Base-by-base conservation (phyloP, 2,797 vertebrate species). In the Cuniculus paca region DNA sequence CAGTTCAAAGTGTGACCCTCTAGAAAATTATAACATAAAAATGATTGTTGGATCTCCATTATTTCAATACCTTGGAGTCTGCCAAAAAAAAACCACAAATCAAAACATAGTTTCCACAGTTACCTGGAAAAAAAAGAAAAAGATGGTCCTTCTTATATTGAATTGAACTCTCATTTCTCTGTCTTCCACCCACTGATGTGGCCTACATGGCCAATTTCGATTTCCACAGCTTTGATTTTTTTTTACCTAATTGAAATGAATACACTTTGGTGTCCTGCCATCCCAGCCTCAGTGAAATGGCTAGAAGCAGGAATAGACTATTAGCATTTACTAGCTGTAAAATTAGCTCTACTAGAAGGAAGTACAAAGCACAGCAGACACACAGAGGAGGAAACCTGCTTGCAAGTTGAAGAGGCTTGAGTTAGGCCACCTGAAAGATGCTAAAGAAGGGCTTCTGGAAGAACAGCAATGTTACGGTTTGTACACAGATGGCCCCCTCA, bases 21-120 rank as follows among this genome's bases (percentile, higher is more conserved):
- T 58, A 36, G 19, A 80, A 79, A 60, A 89, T 50, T 70, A 39
- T 2, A n/a, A 19, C 56, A 14, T 88, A 50, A 88, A 95, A 78
- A 65, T 48, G 4, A 14, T n/a, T 86, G 83, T 36, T 52, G 39
- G 45, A 10, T 17, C 26, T 42, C 72, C 31, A 58, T 72, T 65
- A 78, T 82, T 78, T 91, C 80, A 93, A 72, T 34, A 39, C 65
- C 26, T 79, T 61, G 26, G 45, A 56, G 7, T 83, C 26, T 58
- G 17, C 39, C 28, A 91, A 83, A 14, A 83, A 74, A 91, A 94
- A 86, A 31, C 61, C 17, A 79, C 11, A 87, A 48, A 70, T 48
- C 31, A 60, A 78, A 95, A 72, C 39, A 87, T 13, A 82, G 56
- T 11, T 82, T 94, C 42, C 68, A 94, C 31, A 80, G 17, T 72